Evolutionary conservation across 92 coral and sea anemone genomes (phyloP), one percentile per base, ranked within the genome.

Genomic region (Porites cylindrica): DNA sequence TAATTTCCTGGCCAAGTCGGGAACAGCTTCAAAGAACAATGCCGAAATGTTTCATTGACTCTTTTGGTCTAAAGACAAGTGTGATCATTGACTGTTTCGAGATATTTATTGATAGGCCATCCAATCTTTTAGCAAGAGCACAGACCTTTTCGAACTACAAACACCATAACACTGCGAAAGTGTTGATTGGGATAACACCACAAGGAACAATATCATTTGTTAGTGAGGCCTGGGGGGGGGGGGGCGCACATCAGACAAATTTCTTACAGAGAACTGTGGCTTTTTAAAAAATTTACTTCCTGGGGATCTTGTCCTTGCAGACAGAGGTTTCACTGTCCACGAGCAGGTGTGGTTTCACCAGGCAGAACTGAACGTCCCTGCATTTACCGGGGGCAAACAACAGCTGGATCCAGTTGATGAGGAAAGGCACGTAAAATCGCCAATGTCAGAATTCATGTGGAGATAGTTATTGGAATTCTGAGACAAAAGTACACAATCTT

Each of bases 391-490:
- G 58, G 88, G 82, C 4, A 75, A 84, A 75, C 52, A 75, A 68
- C 88, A 84, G 68, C 85, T 80, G 67, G 85, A 66, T 66, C 85
- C 85, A 64, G 76, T 61, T 17, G 86, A 82, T 82, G 86, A 52
- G 89, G 77, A 73, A 79, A 77, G 64, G 77, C 89, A 20, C 68
- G 84, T 62, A 77, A 77, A 64, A 85, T 66, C 75, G 89, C 77
- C 18, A 85, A 79, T 85, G 83, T 85, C 75, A 60, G 89, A 61
- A 85, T 85, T 75, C 89, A 85, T 76, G 89, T 85, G 38, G 89
- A 85, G 77, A 38, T 77, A 32, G 77, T 84, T 38, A 84, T 84
- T 72, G 88, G 88, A 59, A 20, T 84, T 8, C 88, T 84, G 24
- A 16, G 81, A 74, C 80, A 74, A 73, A 84, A 84, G 72, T 74